These are phyloP conservation scores for Spea bombifrons DNA, from an alignment of 2,113 vertebrate species.

Conservation along the genomic window DNA sequence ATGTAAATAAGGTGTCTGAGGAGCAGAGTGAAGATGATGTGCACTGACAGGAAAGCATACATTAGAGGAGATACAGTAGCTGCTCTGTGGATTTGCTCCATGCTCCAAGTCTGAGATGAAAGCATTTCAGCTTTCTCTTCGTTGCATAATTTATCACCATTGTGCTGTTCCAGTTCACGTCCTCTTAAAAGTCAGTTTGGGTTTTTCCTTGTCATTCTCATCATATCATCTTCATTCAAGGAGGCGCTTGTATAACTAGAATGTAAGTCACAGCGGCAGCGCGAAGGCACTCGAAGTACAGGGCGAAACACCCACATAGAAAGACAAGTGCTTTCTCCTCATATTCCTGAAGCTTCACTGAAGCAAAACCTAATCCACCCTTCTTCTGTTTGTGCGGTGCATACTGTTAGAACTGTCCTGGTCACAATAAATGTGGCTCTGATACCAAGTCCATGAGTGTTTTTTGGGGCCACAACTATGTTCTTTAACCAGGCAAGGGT, in stretches of 20 bases:
- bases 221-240: constrained; percentile 37
- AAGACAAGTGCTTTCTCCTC: background rate
- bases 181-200: constrained; percentile 46
- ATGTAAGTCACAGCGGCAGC: constrained; percentile 7
- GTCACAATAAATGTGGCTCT: too few species aligned
- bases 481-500: too few species aligned
- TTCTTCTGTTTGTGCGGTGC: background rate
- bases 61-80: constrained; percentile 31
- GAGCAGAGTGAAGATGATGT: constrained; percentile 30
- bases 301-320: background rate
- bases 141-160: constrained; percentile 32
- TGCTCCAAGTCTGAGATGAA: constrained; percentile 40
- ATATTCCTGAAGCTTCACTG: background rate
- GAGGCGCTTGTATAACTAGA: constrained; percentile 26
- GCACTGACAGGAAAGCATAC: constrained; percentile 34
- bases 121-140: constrained; percentile 32
- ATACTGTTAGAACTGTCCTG: background rate
- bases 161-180: constrained; percentile 21
- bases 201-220: constrained; percentile 41
- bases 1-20: constrained; percentile 45
- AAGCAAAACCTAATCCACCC: background rate
- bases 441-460: too few species aligned
- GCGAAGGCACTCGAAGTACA: constrained; percentile 24
- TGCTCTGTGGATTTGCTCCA: constrained; percentile 22
- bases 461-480: too few species aligned